Conservation (phyloP, 2,797 vertebrate genomes). For the Gymnoscopelus microlampas region DNA sequence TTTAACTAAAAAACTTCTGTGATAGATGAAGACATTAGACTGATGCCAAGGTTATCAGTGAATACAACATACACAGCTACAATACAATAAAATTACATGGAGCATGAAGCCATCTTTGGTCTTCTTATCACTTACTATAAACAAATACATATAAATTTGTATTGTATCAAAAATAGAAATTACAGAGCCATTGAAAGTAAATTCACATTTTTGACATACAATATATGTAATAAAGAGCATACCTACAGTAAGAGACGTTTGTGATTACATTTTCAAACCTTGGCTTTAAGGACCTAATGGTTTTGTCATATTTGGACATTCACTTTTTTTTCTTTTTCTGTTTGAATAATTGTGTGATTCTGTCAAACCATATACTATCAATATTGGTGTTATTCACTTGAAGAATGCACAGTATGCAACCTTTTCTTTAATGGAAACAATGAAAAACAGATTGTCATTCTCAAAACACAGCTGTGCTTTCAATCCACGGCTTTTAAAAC, state of each 20-base stretch:
- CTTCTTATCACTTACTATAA: slow-evolving; percentile 77
- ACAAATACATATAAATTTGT: slow-evolving; percentile 81
- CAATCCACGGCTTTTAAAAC: slow-evolving; percentile 55
- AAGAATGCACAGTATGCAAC: slow-evolving; percentile 46
- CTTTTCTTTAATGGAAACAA: slow-evolving; percentile 42
- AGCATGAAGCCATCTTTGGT: slow-evolving; percentile 81
- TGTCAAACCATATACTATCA: slow-evolving; percentile 39
- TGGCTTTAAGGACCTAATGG: slow-evolving; percentile 71
- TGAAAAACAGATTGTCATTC: slow-evolving; percentile 71
- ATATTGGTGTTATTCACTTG: slow-evolving; percentile 39
- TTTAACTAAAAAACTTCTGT: slow-evolving; percentile 66
- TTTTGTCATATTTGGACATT: slow-evolving; percentile 71
- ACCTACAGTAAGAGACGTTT: slow-evolving; percentile 67
- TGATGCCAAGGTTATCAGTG: slow-evolving; percentile 72
- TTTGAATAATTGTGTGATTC: slow-evolving; percentile 45
- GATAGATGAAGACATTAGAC: slow-evolving; percentile 75
- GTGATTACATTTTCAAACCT: slow-evolving; percentile 68
- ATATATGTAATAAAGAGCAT: slow-evolving; percentile 62
- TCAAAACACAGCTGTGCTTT: slow-evolving; percentile 72
- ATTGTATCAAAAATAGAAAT: slow-evolving; percentile 86
- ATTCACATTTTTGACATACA: slow-evolving; percentile 82
- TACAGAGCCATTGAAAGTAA: slow-evolving; percentile 82
- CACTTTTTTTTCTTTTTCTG: slow-evolving; percentile 43
- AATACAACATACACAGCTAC: slow-evolving; percentile 77
- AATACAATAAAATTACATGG: slow-evolving; percentile 74